Conservation (phyloP, 2,113 vertebrate species). For the Chitala chitala region DNA sequence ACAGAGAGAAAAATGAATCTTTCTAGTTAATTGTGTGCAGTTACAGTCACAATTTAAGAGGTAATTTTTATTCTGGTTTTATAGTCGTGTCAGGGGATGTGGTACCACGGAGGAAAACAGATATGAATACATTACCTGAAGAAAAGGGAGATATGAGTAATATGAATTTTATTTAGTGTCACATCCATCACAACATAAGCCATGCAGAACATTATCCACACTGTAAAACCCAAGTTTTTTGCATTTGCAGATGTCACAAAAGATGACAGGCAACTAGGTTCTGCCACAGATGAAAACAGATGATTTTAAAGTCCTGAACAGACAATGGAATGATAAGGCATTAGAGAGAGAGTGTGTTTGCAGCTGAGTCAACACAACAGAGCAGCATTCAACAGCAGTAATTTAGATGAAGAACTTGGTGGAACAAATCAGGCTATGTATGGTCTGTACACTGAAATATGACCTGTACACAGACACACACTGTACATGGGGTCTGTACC, state of each 20-base stretch:
- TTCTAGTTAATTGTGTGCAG: neutral
- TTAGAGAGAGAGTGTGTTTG: too few species aligned
- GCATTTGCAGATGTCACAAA: neutral
- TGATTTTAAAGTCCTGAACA: neutral
- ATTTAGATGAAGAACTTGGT: neutral
- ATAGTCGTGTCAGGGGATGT: neutral
- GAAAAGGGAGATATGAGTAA: neutral
- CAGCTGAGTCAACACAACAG: neutral
- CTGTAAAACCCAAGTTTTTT: neutral
- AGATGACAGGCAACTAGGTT: neutral
- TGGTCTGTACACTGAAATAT: too few species aligned
- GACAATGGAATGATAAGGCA: neutral
- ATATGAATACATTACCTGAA: neutral
- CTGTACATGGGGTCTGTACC: too few species aligned
- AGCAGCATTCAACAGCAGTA: neutral
- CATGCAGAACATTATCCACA: neutral
- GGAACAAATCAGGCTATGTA: too few species aligned
- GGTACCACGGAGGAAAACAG: neutral
- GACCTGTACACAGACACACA: too few species aligned
- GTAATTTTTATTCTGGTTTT: slow-evolving; percentile 1
- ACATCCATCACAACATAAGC: slow-evolving; percentile 2
- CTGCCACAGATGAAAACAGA: neutral
- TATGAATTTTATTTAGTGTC: neutral
- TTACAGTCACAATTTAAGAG: neutral
- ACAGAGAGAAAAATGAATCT: neutral